phyloP scores from a whole-genome alignment of 2,797 vertebrate genomes.

The Phataginus tetradactyla region DNA sequence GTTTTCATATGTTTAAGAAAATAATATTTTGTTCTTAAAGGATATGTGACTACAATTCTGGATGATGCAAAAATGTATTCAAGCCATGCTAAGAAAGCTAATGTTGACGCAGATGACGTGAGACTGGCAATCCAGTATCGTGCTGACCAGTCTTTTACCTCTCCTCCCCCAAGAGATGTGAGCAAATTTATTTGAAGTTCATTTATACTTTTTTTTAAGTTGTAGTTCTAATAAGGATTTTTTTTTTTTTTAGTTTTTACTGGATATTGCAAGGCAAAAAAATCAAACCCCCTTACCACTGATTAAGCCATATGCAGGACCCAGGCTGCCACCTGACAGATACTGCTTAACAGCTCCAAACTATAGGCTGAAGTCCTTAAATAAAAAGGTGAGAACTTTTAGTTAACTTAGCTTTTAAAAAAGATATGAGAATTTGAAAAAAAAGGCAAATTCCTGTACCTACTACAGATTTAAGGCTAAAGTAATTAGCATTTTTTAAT shows the following conservation, averaged over 20 bases:
- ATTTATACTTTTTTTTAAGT: slow-evolving; percentile 53
- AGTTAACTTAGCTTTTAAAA: slow-evolving; percentile 53
- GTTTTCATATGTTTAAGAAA: slow-evolving; percentile 59
- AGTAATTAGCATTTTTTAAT: neutral
- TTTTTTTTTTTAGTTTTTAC: slow-evolving; percentile 87
- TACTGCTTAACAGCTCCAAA: slow-evolving; percentile 97
- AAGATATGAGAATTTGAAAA: slow-evolving; percentile 35
- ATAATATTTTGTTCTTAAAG: slow-evolving; percentile 75
- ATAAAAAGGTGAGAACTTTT: slow-evolving; percentile 93
- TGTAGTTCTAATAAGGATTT: slow-evolving; percentile 57
- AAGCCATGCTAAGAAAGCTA: slow-evolving; percentile 96
- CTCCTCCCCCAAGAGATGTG: slow-evolving; percentile 93
- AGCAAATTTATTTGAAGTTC: slow-evolving; percentile 69
- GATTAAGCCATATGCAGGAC: slow-evolving; percentile 96
- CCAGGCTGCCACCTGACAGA: slow-evolving; percentile 95
- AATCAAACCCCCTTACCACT: slow-evolving; percentile 95
- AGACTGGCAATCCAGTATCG: slow-evolving; percentile 96
- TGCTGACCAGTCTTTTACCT: slow-evolving; percentile 97
- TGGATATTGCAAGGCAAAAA: slow-evolving; percentile 97
- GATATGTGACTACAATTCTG: slow-evolving; percentile 96
- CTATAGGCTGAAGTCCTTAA: slow-evolving; percentile 94
- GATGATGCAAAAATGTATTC: slow-evolving; percentile 98
- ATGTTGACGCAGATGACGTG: slow-evolving; percentile 95
- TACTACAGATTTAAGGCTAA: slow-evolving; percentile 36
- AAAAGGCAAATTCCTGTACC: neutral